Base-by-base conservation (phyloP, 2,888 invertebrate species). In the Amiota communis region DNA sequence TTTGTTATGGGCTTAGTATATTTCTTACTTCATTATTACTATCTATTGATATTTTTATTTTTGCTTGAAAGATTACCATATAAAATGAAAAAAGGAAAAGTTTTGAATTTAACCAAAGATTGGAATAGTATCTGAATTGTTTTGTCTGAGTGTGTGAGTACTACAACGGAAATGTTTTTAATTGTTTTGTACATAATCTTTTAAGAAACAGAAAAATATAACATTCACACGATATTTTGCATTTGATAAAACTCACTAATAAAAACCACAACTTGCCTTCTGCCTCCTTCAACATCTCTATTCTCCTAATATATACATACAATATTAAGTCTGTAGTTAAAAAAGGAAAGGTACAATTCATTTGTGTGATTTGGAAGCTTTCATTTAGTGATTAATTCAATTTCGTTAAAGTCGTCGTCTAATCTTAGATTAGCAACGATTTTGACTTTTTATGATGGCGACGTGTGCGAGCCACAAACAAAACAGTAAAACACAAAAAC, bases 191-290 rank as follows among this genome's bases (percentile, higher is more conserved):
- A 20, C 59, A 59, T 59, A 59, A 59, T 9, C 20, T 59, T 20
- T 11, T 12, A 20, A 59, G 11, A 1, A 49, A 17, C 49, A 65
- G 65, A 15, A 36, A 63, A 63, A 46, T 20, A 72, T 47, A 71
- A 71, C 61, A 75, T 83, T 83, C 83, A 85, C 83, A 83, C 83
- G 83, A 83, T 83, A 85, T 86, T 85, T 78, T 49, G 63, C 53
- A 86, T 86, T 83, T 72, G 71, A 36, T 61, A 71, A 49, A 71
- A 71, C 61, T 13, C 12, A 15, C 9, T 46, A 47, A 13, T 59
- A 36, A 61, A 59, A 47, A 49, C 59, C 59, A 59, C 15, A 59
- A 15, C 12, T 51, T 15, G 20, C 11, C 59, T 20, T 15, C 4
- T 20, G 20, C 20, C 17, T 20, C 20, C 59, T 11, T 59, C 59